Evolutionary conservation across 2,888 invertebrate genomes (phyloP).

Genomic region (Acronicta psi): DNA sequence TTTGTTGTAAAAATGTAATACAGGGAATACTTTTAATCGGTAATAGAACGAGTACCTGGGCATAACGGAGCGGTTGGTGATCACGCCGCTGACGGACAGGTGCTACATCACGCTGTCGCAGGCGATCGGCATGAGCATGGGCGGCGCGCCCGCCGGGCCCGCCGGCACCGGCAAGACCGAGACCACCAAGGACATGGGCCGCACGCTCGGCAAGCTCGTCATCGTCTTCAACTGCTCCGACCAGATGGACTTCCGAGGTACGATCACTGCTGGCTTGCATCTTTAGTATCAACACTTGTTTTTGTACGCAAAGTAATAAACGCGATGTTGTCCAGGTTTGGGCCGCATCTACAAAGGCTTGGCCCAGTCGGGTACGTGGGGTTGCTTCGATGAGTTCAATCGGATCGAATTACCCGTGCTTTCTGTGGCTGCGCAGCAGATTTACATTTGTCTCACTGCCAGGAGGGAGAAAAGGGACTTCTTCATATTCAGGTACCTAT

Average conservation of each 20-base stretch:
- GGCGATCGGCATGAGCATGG: conserved; percentile 96
- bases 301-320: not conserved
- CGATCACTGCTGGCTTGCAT: not conserved
- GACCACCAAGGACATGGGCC: conserved; percentile 97
- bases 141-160: conserved; percentile 97
- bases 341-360: conserved; percentile 93
- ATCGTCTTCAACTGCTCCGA: conserved; percentile 98
- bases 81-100: conserved; percentile 97
- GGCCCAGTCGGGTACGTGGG: conserved; percentile 97
- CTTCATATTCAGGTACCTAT: conserved; percentile 91
- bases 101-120: conserved; percentile 97
- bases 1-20: too few species aligned
- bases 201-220: conserved; percentile 96
- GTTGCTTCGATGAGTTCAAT: conserved; percentile 98
- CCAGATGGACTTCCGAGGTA: conserved; percentile 97
- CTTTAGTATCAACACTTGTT: not conserved
- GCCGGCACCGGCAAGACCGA: conserved; percentile 98
- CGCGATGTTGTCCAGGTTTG: conserved; percentile 74
- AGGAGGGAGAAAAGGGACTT: conserved; percentile 89
- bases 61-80: conserved; percentile 95
- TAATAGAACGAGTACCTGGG: conserved; percentile 94
- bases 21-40: not conserved
- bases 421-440: conserved; percentile 97
- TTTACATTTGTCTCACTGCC: conserved; percentile 91
- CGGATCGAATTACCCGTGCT: conserved; percentile 96